A percentile compares a stretch with the other conserved stretches of the same genome.
These are phyloP conservation scores for Wiebesia pumilae DNA, from an alignment of 1,140 invertebrate species.

Conservation along the genomic window DNA sequence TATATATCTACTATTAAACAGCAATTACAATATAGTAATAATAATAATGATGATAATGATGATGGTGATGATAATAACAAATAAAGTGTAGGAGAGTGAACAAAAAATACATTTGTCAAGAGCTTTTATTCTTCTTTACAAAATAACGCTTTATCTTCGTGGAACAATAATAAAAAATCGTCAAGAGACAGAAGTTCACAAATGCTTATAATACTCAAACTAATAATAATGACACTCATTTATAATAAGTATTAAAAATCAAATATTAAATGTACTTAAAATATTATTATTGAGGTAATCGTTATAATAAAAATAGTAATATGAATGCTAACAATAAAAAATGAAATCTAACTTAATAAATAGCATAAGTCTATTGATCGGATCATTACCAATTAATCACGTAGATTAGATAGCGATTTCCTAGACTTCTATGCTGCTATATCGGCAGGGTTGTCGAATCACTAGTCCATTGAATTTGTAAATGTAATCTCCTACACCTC, in stretches of 20 bases:
- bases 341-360: conserved; percentile 1
- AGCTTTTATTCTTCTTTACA: conserved; percentile 70
- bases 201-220: conserved; percentile 46
- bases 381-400: conserved; percentile 17
- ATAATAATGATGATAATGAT: conserved; percentile 1
- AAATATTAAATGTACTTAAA: not conserved
- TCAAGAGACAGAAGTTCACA: conserved; percentile 51
- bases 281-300: not conserved
- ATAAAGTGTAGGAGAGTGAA: not conserved
- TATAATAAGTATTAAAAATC: conserved; percentile 8
- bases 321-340: not conserved
- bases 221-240: conserved; percentile 50
- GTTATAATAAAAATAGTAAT: not conserved
- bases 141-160: conserved; percentile 64
- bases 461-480: conserved; percentile 12
- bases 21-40: too few relatives aligned
- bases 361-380: not conserved
- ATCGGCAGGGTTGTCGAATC: conserved; percentile 25
- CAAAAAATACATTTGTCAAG: conserved; percentile 57
- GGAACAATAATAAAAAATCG: conserved; percentile 63
- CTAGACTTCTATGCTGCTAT: conserved; percentile 42
- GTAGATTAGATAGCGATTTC: conserved; percentile 31
- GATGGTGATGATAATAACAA: not conserved
- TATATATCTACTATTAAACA: too few relatives aligned
- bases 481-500: not conserved